Evolutionary conservation across 2,888 invertebrate species (phyloP).

Genomic region (Drosophila hamatofila): DNA sequence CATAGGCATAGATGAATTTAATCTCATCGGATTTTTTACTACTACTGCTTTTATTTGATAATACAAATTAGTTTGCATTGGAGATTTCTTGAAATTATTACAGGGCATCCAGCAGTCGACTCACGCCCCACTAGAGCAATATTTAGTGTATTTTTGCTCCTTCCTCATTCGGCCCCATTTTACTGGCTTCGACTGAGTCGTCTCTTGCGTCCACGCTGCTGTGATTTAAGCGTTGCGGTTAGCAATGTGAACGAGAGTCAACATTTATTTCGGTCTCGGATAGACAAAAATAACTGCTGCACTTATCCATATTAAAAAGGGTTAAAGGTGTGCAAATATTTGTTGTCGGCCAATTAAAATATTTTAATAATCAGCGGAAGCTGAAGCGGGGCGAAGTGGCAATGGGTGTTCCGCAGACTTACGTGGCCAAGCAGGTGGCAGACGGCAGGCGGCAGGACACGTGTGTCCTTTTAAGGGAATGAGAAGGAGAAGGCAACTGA

Average conservation of each 20-base stretch:
- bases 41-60: no score
- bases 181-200: constrained; percentile 14
- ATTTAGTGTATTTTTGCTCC: neutral
- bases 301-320: constrained; percentile 80
- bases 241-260: constrained; percentile 42
- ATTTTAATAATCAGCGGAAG: constrained; percentile 67
- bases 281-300: constrained; percentile 44
- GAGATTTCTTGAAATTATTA: neutral
- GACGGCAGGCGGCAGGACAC: constrained; percentile 24
- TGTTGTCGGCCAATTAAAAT: constrained; percentile 78
- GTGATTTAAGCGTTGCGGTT: constrained; percentile 37
- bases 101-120: constrained; percentile 2
- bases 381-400: neutral
- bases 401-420: constrained; percentile 1
- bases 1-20: no score
- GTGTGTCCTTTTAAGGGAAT: constrained; percentile 22
- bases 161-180: constrained; percentile 16
- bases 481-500: neutral
- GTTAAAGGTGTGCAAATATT: constrained; percentile 82
- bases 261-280: constrained; percentile 24
- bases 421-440: constrained; percentile 33
- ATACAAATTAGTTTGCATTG: neutral
- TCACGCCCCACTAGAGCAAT: neutral
- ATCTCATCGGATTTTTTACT: no score
- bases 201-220: constrained; percentile 33